Percentiles rank a stretch among this genome's conserved stretches.
Conservation (phyloP, 2,113 vertebrate species). For the Melanotaenia duboulayi region DNA sequence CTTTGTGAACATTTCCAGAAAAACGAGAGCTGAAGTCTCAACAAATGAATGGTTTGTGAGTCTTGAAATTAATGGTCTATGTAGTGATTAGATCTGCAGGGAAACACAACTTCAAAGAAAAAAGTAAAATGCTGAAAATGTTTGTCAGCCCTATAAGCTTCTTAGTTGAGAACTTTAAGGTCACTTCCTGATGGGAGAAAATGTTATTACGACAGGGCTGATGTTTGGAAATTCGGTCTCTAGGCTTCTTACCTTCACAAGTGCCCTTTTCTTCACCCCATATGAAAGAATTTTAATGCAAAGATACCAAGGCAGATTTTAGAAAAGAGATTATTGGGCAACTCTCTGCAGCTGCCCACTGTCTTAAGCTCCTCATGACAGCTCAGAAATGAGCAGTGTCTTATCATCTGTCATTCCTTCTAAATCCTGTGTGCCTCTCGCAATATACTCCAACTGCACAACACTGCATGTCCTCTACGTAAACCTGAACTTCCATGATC, state of each 20-base stretch:
- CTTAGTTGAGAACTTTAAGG: conserved; percentile 64
- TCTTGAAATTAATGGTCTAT: conserved; percentile 35
- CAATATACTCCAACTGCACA: conserved; percentile 33
- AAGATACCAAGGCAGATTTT: conserved; percentile 65
- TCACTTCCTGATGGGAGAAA: conserved; percentile 58
- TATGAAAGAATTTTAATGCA: conserved; percentile 67
- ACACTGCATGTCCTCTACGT: conserved; percentile 36
- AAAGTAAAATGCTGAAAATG: conserved; percentile 68
- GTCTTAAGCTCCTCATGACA: conserved; percentile 68
- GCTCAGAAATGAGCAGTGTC: conserved; percentile 62
- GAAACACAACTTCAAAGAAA: conserved; percentile 65
- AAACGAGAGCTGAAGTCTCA: neutral
- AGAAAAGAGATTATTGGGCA: conserved; percentile 61
- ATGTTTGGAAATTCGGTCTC: conserved; percentile 34
- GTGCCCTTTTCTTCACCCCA: conserved; percentile 51
- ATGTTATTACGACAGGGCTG: conserved; percentile 32
- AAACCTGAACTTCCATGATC: conserved; percentile 36
- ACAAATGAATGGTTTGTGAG: conserved; percentile 42
- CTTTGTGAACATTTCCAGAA: conserved; percentile 24
- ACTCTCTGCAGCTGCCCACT: conserved; percentile 56
- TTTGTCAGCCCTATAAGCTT: conserved; percentile 68
- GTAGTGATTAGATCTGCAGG: conserved; percentile 48
- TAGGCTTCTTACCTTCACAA: conserved; percentile 27
- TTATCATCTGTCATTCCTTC: conserved; percentile 63
- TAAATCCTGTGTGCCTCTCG: conserved; percentile 50